These are phyloP conservation scores for Ladona fulva DNA, from an alignment of 1,140 invertebrate genomes.

Conservation along the genomic window DNA sequence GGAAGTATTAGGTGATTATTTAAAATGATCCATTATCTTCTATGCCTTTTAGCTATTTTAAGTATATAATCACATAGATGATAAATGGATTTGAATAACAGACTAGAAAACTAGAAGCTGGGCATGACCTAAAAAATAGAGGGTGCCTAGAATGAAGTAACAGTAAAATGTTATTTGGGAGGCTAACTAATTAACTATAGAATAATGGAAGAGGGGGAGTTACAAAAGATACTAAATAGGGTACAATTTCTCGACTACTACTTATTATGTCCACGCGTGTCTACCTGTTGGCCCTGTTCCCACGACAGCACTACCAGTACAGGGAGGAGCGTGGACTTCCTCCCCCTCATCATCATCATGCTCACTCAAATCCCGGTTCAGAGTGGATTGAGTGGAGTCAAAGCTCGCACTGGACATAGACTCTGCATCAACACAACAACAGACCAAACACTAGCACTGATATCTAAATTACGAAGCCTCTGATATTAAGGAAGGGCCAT, in stretches of 20 bases:
- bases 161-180: neutral
- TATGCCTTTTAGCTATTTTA: too few species aligned
- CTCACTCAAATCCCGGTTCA: constrained; percentile 24
- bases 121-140: neutral
- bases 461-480: neutral
- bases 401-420: constrained; percentile 22
- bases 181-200: neutral
- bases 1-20: too few species aligned
- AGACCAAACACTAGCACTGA: constrained; percentile 9
- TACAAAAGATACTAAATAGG: neutral
- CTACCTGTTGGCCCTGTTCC: constrained; percentile 13
- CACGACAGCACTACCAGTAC: constrained; percentile 14
- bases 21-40: too few species aligned
- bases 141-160: neutral
- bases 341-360: constrained; percentile 2
- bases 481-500: neutral
- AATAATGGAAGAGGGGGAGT: neutral
- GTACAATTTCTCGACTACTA: neutral
- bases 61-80: too few species aligned
- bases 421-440: constrained; percentile 17
- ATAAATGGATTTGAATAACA: too few species aligned
- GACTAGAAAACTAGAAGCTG: neutral
- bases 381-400: constrained; percentile 17
- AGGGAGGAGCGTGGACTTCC: constrained; percentile 11
- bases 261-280: neutral